phyloP scores from a whole-genome alignment of 2,797 vertebrate species.

The Sebastes melanostomus region DNA sequence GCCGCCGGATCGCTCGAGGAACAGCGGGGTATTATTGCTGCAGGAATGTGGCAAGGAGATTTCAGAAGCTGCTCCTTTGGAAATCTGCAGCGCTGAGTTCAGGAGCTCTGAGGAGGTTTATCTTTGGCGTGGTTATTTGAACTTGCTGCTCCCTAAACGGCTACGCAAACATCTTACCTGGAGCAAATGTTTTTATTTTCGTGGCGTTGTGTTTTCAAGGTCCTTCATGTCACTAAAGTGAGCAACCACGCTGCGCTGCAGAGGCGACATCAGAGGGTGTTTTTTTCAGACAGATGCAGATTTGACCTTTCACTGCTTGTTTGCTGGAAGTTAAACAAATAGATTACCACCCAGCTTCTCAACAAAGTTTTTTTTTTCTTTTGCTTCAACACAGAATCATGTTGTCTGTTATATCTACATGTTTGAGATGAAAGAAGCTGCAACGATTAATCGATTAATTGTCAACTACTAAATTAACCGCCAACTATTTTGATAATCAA shows the following conservation, averaged over 20 bases:
- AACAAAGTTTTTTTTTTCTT: not conserved
- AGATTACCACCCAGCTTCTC: not conserved
- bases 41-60: not conserved
- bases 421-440: not conserved
- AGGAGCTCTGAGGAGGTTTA: not conserved
- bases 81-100: not conserved
- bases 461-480: fast-evolving
- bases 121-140: slow-evolving; percentile 35
- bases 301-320: not conserved
- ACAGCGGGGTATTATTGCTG: not conserved
- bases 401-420: not conserved
- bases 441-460: too few species aligned
- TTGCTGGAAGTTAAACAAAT: not conserved
- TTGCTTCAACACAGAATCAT: not conserved
- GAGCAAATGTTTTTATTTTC: not conserved
- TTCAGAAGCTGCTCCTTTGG: not conserved
- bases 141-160: not conserved
- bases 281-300: not conserved
- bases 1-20: not conserved
- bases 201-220: not conserved
- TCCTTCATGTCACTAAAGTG: not conserved
- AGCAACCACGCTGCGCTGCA: not conserved
- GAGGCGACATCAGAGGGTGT: not conserved
- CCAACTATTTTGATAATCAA: too few species aligned
- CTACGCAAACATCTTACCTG: slow-evolving; percentile 6